A percentile compares a stretch with the other conserved stretches of the same genome.
These are phyloP conservation scores for Percina caprodes DNA, from an alignment of 2,113 vertebrate genomes.

Conservation along the genomic window DNA sequence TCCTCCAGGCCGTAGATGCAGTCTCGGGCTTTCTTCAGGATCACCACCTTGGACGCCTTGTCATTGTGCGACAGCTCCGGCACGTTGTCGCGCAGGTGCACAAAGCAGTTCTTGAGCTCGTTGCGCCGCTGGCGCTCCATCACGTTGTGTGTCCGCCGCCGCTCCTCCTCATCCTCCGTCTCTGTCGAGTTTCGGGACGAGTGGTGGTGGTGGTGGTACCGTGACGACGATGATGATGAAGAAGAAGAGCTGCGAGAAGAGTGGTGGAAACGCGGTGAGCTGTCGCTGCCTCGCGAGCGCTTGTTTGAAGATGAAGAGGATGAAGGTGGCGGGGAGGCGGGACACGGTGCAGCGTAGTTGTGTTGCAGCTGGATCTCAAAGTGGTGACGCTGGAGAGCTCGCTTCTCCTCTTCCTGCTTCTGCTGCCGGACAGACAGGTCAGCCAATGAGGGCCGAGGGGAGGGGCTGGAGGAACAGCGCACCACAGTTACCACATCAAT, in stretches of 20 bases:
- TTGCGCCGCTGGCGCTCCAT: constrained; percentile 87
- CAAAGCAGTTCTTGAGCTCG: constrained; percentile 86
- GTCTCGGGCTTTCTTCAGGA: constrained; percentile 85
- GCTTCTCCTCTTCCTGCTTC: constrained; percentile 67
- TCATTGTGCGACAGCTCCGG: constrained; percentile 85
- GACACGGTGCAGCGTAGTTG: constrained; percentile 86
- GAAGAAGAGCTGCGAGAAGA: constrained; percentile 47
- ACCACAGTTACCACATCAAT: constrained; percentile 86
- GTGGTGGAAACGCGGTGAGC: constrained; percentile 49
- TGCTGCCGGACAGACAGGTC: constrained; percentile 51
- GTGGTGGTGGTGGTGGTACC: constrained; percentile 36
- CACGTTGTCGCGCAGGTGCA: constrained; percentile 83
- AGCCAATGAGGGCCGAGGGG: constrained; percentile 38
- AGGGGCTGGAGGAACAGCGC: constrained; percentile 64
- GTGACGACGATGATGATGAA: background rate
- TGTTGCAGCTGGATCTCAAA: constrained; percentile 86
- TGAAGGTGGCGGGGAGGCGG: constrained; percentile 72
- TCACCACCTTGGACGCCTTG: constrained; percentile 87
- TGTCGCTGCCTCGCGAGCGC: constrained; percentile 59
- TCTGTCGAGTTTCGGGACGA: constrained; percentile 60
- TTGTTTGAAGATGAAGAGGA: constrained; percentile 58
- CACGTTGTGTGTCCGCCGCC: constrained; percentile 85
- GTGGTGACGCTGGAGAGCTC: constrained; percentile 71
- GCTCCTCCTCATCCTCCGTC: constrained; percentile 83
- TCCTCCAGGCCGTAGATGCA: constrained; percentile 81